These are phyloP conservation scores for Indicator maculatus DNA, from an alignment of 2,113 vertebrate species.

Conservation along the genomic window DNA sequence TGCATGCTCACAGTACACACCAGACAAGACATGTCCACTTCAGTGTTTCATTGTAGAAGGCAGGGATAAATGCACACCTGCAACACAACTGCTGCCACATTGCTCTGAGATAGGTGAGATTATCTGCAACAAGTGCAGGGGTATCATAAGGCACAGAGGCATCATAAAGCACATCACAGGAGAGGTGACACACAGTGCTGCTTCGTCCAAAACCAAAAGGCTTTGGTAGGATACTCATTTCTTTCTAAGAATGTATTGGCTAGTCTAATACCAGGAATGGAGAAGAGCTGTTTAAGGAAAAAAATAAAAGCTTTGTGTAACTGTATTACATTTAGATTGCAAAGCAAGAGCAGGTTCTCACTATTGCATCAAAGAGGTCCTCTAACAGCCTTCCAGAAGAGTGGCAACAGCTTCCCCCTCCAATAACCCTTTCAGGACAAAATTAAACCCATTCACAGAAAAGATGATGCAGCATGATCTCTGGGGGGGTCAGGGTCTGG, in stretches of 20 bases:
- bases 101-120: neutral
- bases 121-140: neutral
- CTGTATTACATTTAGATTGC: neutral
- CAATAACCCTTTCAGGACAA: neutral
- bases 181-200: neutral
- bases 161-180: neutral
- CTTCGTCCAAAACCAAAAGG: neutral
- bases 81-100: neutral
- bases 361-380: neutral
- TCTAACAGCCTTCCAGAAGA: neutral
- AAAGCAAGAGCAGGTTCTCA: neutral
- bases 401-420: neutral
- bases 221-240: neutral
- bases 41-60: neutral
- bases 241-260: neutral
- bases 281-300: neutral
- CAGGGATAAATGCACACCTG: neutral
- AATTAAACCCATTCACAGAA: neutral
- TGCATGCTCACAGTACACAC: neutral
- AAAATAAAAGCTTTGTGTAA: neutral
- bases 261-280: neutral
- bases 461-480: neutral
- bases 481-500: neutral
- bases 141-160: neutral
- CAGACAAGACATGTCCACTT: neutral